These are phyloP conservation scores for Amphilophus citrinellus DNA, from an alignment of 2,113 vertebrate genomes.

Conservation along the genomic window DNA sequence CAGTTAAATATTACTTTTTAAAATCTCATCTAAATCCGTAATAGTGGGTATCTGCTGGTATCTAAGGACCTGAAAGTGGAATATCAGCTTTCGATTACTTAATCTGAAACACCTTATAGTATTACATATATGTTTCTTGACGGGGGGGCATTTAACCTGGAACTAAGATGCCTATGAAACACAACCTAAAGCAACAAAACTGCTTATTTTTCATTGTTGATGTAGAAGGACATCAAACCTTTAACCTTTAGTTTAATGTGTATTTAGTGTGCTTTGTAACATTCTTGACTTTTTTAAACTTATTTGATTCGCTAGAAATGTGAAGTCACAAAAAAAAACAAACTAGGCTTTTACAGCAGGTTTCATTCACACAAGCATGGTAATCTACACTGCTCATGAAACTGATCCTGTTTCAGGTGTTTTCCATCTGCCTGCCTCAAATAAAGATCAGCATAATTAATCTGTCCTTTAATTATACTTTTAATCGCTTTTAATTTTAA, in stretches of 20 bases:
- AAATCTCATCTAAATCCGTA: neutral
- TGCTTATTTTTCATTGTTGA: neutral
- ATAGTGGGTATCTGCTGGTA: neutral
- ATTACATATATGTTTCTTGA: neutral
- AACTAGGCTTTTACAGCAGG: neutral
- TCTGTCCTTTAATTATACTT: slow-evolving; percentile 11
- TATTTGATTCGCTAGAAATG: slow-evolving; percentile 1
- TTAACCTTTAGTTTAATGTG: neutral
- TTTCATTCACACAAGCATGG: neutral
- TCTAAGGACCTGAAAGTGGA: neutral
- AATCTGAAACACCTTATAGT: neutral
- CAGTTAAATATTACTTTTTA: neutral
- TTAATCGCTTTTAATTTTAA: slow-evolving; percentile 16
- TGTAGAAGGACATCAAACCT: neutral
- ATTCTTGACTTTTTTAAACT: neutral
- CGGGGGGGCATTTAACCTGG: fast-evolving
- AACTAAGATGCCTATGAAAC: neutral
- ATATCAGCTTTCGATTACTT: too few relatives aligned
- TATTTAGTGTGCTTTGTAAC: neutral
- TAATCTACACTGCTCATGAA: slow-evolving; percentile 1
- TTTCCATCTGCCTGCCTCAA: slow-evolving; percentile 8
- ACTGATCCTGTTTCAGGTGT: slow-evolving; percentile 13
- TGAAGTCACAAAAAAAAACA: neutral
- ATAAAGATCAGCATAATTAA: slow-evolving; percentile 23
- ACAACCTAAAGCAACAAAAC: neutral